Percentiles rank a stretch among this genome's conserved stretches.
phyloP scores from a whole-genome alignment of 2,888 invertebrate genomes.

The Escarpia spicata region DNA sequence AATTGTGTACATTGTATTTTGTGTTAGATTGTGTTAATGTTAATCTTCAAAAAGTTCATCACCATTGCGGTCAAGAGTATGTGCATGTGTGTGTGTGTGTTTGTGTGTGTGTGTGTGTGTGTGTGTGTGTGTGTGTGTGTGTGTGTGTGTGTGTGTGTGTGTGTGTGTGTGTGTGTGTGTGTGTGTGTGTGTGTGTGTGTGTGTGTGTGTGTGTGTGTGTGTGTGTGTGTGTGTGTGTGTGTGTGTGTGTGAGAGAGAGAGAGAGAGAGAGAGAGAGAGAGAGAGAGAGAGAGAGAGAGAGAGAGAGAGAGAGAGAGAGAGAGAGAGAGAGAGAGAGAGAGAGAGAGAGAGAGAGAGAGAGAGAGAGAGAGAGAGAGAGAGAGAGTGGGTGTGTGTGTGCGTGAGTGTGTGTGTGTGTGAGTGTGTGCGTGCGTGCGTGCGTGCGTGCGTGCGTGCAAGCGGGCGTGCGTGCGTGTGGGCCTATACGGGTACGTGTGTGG shows the following conservation, averaged over 20 bases:
- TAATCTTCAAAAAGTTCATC: too few relatives aligned
- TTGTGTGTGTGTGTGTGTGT: constrained; percentile 31
- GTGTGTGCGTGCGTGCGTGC: constrained; percentile 30
- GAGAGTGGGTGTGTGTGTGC: constrained; percentile 34
- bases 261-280: too few relatives aligned
- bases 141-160: constrained; percentile 34
- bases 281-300: too few relatives aligned
- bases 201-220: constrained; percentile 35
- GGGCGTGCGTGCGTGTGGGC: constrained; percentile 30
- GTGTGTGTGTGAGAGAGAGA: constrained; percentile 35
- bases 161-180: constrained; percentile 34
- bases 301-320: too few relatives aligned
- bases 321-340: too few relatives aligned
- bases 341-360: too few relatives aligned
- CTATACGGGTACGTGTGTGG: neutral
- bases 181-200: constrained; percentile 35
- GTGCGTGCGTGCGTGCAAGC: constrained; percentile 32
- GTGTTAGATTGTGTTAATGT: too few relatives aligned
- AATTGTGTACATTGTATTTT: too few relatives aligned
- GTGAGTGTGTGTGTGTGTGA: constrained; percentile 31
- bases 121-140: constrained; percentile 34
- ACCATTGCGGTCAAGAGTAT: neutral
- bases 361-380: too few relatives aligned
- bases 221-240: constrained; percentile 29
- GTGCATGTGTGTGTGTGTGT: constrained; percentile 35